A percentile compares a stretch with the other conserved stretches of the same genome.
Conservation (phyloP, 1,140 invertebrate genomes). For the Diprion similis region DNA sequence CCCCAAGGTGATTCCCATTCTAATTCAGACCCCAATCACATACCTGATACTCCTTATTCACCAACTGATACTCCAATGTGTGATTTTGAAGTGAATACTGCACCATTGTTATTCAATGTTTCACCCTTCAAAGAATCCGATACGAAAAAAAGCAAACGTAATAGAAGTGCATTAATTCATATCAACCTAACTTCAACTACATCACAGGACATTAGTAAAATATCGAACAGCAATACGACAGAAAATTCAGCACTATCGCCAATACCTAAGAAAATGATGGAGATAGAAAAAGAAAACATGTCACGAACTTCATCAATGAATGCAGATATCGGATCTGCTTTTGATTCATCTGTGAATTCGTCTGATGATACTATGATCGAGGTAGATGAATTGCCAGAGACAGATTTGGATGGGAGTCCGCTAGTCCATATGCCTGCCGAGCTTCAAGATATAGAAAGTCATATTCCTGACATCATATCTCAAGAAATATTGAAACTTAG, state of each 20-base stretch:
- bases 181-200: background rate
- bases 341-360: background rate
- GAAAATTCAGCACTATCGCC: background rate
- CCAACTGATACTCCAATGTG: constrained; percentile 38
- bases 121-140: background rate
- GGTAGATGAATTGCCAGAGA: constrained; percentile 41
- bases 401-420: constrained; percentile 41
- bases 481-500: background rate
- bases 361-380: constrained; percentile 23
- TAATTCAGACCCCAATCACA: constrained; percentile 9
- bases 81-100: constrained; percentile 24
- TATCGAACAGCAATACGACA: background rate
- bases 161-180: background rate
- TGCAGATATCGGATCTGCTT: background rate
- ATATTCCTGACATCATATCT: background rate
- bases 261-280: background rate
- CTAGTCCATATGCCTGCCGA: constrained; percentile 30
- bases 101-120: background rate
- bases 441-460: constrained; percentile 2
- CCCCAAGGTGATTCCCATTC: constrained; percentile 13
- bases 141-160: background rate
- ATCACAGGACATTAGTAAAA: background rate
- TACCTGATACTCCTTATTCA: constrained; percentile 40
- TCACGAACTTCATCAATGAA: background rate
- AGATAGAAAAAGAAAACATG: background rate